Conservation (phyloP, 2,888 invertebrate species). For the Drosophila lacicola region DNA sequence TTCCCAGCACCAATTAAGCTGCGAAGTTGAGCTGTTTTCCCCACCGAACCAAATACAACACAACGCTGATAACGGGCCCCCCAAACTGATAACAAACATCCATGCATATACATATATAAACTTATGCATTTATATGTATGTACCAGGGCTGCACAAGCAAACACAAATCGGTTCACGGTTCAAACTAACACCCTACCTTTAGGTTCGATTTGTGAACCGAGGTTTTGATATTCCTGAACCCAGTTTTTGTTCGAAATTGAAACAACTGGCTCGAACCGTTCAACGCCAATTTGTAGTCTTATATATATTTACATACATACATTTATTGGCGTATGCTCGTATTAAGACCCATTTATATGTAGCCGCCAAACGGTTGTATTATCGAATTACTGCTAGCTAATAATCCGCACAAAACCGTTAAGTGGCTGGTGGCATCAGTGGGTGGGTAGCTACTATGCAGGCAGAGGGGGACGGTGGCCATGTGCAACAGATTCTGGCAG, state of each 20-base stretch:
- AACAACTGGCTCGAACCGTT: no score
- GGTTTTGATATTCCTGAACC: no score
- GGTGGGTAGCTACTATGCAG: not conserved
- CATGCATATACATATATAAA: not conserved
- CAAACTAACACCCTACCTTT: no score
- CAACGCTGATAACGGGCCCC: constrained; percentile 40
- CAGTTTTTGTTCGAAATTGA: no score
- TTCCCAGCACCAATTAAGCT: constrained; percentile 16
- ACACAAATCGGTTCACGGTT: no score
- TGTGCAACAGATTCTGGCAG: constrained; percentile 24
- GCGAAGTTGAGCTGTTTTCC: constrained; percentile 18
- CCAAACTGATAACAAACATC: constrained; percentile 33
- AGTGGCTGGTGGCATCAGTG: not conserved
- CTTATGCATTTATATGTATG: not conserved
- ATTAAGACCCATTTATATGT: constrained; percentile 4
- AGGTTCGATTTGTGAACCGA: no score
- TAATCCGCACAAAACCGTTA: constrained; percentile 34
- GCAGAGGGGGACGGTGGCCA: not conserved
- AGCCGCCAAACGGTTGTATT: constrained; percentile 30
- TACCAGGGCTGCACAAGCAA: constrained; percentile 3
- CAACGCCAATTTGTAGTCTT: not conserved
- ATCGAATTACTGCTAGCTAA: constrained; percentile 51
- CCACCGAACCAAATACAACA: constrained; percentile 13
- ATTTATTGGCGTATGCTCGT: not conserved
- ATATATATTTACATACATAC: not conserved